phyloP scores from a whole-genome alignment of 2,113 vertebrate genomes.

The Brachionichthys hirsutus region DNA sequence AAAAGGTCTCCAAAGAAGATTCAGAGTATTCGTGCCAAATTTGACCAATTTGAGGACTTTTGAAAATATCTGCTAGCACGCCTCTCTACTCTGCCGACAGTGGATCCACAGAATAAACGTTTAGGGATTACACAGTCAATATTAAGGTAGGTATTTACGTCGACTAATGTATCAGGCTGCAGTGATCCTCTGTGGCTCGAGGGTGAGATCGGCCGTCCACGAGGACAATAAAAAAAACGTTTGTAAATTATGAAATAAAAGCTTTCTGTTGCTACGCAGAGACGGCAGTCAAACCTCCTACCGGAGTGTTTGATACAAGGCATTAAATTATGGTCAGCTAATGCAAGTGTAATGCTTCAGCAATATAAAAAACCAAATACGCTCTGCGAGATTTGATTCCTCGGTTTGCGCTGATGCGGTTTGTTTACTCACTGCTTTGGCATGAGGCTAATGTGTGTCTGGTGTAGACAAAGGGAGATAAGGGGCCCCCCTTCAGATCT shows the following conservation, averaged over 20 bases:
- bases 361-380: background rate
- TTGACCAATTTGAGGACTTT: background rate
- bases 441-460: constrained; percentile 38
- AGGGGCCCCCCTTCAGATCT: constrained; percentile 54
- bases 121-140: constrained; percentile 34
- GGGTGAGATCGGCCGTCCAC: background rate
- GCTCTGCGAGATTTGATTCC: background rate
- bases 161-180: background rate
- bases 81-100: background rate
- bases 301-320: background rate
- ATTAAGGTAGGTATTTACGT: constrained; percentile 37
- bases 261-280: no score
- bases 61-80: constrained; percentile 4
- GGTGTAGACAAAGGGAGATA: constrained; percentile 46
- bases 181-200: constrained; percentile 31
- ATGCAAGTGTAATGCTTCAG: background rate
- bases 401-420: constrained; percentile 13
- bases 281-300: background rate
- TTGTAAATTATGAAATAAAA: background rate
- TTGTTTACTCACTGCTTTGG: constrained; percentile 46
- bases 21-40: background rate
- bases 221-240: background rate
- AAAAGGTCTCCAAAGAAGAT: no score
- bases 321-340: background rate
- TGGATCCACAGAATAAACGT: background rate